Conservation (phyloP, 2,113 vertebrate genomes). For the Corythaixoides concolor region DNA sequence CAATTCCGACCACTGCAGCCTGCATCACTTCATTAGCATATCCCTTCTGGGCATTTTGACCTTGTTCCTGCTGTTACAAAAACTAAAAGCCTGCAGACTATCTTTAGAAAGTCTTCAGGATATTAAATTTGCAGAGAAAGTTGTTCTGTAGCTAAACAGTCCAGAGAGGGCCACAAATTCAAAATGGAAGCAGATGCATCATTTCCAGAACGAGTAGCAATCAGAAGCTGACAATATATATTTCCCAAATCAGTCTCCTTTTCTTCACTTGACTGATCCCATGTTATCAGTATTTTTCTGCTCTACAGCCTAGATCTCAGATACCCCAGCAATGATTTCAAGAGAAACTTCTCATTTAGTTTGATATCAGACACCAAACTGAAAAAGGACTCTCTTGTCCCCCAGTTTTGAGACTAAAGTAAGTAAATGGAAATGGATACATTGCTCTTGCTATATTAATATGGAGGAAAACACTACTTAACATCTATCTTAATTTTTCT, state of each 20-base stretch:
- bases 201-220: not conserved
- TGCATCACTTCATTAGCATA: not conserved
- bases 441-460: not conserved
- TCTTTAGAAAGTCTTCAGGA: constrained; percentile 3
- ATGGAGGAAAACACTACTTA: not conserved
- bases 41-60: not conserved
- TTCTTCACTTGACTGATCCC: not conserved
- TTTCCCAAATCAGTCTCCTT: not conserved
- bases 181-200: not conserved
- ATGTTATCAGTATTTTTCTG: not conserved
- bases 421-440: not conserved
- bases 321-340: not conserved
- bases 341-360: not conserved
- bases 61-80: not conserved
- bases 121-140: not conserved
- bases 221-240: not conserved
- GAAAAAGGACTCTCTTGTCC: not conserved
- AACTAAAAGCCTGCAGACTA: not conserved
- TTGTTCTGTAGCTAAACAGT: not conserved
- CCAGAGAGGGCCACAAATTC: not conserved
- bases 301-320: not conserved
- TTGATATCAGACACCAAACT: not conserved
- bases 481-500: not conserved
- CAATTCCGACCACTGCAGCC: not conserved
- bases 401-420: not conserved